Percentiles rank a stretch among this genome's conserved stretches.
phyloP scores from a whole-genome alignment of 1,140 invertebrate genomes.

The Drosophila neocordata region DNA sequence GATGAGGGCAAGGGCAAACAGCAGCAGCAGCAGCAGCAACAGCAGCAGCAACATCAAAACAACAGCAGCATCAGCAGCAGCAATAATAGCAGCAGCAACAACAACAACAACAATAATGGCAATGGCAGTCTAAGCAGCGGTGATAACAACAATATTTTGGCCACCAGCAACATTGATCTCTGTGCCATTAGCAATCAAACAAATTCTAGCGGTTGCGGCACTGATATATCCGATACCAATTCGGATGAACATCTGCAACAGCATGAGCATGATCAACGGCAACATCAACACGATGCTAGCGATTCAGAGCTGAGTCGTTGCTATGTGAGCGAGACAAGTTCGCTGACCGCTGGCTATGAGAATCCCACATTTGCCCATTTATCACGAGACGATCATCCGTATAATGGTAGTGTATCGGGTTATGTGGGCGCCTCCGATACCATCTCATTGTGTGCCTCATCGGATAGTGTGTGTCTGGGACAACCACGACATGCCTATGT shows the following conservation, averaged over 20 bases:
- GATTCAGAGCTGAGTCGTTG: slow-evolving; percentile 81
- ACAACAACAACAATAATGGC: slow-evolving; percentile 39
- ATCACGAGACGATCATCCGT: slow-evolving; percentile 53
- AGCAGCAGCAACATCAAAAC: slow-evolving; percentile 20
- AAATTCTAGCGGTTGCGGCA: slow-evolving; percentile 76
- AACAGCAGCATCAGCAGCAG: slow-evolving; percentile 32
- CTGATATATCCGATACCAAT: slow-evolving; percentile 78
- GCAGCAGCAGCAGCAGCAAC: slow-evolving; percentile 40
- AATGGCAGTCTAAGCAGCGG: slow-evolving; percentile 37
- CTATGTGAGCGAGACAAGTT: slow-evolving; percentile 82
- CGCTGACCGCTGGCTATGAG: slow-evolving; percentile 76
- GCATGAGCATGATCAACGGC: slow-evolving; percentile 27
- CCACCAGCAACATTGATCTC: slow-evolving; percentile 53
- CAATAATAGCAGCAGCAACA: slow-evolving; percentile 37
- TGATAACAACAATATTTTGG: slow-evolving; percentile 32
- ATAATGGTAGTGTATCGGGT: slow-evolving; percentile 34
- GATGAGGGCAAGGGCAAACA: slow-evolving; percentile 80
- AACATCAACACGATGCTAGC: slow-evolving; percentile 56
- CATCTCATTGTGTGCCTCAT: slow-evolving; percentile 52
- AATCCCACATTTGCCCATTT: slow-evolving; percentile 81
- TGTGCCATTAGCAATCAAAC: slow-evolving; percentile 79
- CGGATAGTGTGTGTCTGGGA: slow-evolving; percentile 53
- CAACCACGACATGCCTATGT: slow-evolving; percentile 64
- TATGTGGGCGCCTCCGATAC: slow-evolving; percentile 45
- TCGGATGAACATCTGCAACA: slow-evolving; percentile 63